Base-by-base conservation (phyloP, 2,797 vertebrate species). In the Paedocypris micromegethes region DNA sequence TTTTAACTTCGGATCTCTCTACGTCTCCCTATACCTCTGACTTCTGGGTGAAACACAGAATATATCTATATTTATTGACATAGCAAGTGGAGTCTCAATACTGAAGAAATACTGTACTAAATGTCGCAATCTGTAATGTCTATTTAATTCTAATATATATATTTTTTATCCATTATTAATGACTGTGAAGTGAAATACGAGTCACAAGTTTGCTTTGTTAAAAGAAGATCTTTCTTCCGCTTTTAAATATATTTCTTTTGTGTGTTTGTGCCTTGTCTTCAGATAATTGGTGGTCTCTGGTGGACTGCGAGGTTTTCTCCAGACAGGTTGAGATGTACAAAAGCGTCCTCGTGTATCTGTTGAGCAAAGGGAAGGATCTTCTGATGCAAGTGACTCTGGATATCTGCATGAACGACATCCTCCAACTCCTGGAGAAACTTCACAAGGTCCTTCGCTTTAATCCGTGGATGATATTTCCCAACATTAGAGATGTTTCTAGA, bases 271-370 rank as follows among this genome's bases (percentile, higher is more conserved):
- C 4, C 46, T 47, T 4, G 46, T 23, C 23, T 23, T 64, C 84
- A 98, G 96, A 98, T 88, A 98, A 98, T 86, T 98, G 96, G 96
- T 98, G 96, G 96, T 93, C 91, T 80, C 88, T 92, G n/a, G 86
- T 94, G 75, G 94, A 94, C 43, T 88, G 88, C 72, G 82, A 84
- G 3, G 91, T 93, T 6, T 98, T 98, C 85, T 90, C 89, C 80
- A 93, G 91, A 76, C 89, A 98, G 73, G 90, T 98, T 37, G 93
- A 96, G 85, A 92, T 96, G 82, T 98, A 97, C 83, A 98, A 98
- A 88, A 90, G 88, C 4, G 92, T 93, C 0, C 92, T 98, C 4
- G 91, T 98, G 81, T 98, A 94, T 75, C 90, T 98, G 54, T 87
- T 98, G 6, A 95, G 88, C 3, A 91, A 92, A 72, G 93, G 93